Percentiles rank a stretch among this genome's conserved stretches.
These are phyloP conservation scores for Leptopilina boulardi DNA, from an alignment of 1,140 invertebrate species.

Conservation along the genomic window DNA sequence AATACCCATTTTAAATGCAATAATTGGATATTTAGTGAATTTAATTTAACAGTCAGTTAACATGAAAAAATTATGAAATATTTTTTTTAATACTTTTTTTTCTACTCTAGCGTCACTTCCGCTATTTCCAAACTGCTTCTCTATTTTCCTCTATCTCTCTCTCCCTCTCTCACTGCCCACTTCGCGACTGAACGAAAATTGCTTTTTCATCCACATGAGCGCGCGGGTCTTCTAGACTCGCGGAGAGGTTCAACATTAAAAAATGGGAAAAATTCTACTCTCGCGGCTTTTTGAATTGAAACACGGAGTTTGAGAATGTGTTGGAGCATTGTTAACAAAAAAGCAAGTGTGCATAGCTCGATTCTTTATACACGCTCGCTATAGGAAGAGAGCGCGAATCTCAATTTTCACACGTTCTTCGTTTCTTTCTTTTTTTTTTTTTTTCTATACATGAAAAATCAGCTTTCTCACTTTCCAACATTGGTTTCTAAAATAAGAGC, in stretches of 20 bases:
- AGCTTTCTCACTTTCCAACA: neutral
- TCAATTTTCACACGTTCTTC: conserved; percentile 27
- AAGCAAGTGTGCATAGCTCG: conserved; percentile 43
- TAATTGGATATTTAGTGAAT: no score
- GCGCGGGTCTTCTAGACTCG: conserved; percentile 44
- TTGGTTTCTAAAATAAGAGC: conserved; percentile 11
- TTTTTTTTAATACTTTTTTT: conserved; percentile 28
- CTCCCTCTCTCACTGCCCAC: conserved; percentile 38
- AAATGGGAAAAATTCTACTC: conserved; percentile 50
- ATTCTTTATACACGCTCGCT: conserved; percentile 40
- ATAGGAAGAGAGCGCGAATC: conserved; percentile 37
- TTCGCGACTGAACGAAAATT: conserved; percentile 53
- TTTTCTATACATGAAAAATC: neutral
- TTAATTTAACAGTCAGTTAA: no score
- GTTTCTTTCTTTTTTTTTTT: neutral
- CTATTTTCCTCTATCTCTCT: conserved; percentile 32
- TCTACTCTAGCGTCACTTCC: conserved; percentile 48
- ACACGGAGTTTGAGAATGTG: conserved; percentile 35
- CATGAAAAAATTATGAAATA: no score
- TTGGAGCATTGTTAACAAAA: conserved; percentile 51
- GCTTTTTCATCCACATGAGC: conserved; percentile 46
- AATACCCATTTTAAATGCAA: no score
- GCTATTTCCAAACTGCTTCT: conserved; percentile 49
- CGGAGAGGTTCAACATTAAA: conserved; percentile 50
- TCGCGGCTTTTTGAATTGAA: conserved; percentile 43